A percentile compares a stretch with the other conserved stretches of the same genome.
These are phyloP conservation scores for Clarias gariepinus DNA, from an alignment of 2,113 vertebrate genomes.

Conservation along the genomic window DNA sequence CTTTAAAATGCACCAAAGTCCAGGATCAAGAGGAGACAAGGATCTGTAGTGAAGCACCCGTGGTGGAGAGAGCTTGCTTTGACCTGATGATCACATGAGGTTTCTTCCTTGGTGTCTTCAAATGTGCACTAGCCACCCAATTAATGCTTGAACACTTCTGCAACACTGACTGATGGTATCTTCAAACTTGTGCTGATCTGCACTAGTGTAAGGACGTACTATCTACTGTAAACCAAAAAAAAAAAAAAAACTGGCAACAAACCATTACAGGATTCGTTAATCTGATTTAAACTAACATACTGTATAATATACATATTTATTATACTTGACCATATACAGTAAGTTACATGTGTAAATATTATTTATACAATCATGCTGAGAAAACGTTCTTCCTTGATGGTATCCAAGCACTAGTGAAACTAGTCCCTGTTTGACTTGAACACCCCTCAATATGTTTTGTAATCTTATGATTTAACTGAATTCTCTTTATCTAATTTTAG, in stretches of 20 bases:
- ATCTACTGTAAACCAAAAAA: neutral
- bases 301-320: neutral
- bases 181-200: neutral
- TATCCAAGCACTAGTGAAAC: too few relatives aligned
- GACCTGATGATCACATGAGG: neutral
- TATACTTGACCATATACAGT: too few relatives aligned
- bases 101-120: too few relatives aligned
- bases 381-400: too few relatives aligned
- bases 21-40: neutral
- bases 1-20: neutral
- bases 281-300: neutral
- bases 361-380: too few relatives aligned
- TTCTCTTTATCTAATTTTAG: too few relatives aligned
- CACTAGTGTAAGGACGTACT: neutral
- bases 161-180: neutral
- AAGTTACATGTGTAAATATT: too few relatives aligned
- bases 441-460: too few relatives aligned
- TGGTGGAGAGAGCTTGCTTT: neutral
- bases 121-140: neutral
- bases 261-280: too few relatives aligned
- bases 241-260: neutral
- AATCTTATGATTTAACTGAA: too few relatives aligned
- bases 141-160: too few relatives aligned
- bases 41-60: neutral
- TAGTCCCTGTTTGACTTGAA: too few relatives aligned